Evolutionary conservation across 64 coral and sea anemone genomes (phyloP).

Genomic region (Actinia equina): DNA sequence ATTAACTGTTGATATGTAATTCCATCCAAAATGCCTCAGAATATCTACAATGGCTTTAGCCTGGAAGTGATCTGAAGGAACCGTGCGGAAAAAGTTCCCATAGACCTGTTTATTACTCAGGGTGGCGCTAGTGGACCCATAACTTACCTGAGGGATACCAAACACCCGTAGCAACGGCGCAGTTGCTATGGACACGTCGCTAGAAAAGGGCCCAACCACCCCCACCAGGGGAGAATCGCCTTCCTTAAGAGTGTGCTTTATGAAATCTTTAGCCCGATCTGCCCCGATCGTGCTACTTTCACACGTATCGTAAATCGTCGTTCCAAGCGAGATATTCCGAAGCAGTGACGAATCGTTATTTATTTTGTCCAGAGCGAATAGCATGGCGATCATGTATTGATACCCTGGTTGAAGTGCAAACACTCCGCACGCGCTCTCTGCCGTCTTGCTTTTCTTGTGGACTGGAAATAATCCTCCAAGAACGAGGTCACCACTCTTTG

Average conservation of each 20-base stretch:
- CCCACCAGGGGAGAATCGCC: slow-evolving; percentile 43
- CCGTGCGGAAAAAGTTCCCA: slow-evolving; percentile 87
- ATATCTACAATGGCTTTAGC: slow-evolving; percentile 78
- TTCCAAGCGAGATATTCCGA: slow-evolving; percentile 75
- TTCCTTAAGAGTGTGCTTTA: slow-evolving; percentile 63
- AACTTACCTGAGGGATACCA: slow-evolving; percentile 91
- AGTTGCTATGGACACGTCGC: slow-evolving; percentile 77
- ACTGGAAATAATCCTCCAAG: slow-evolving; percentile 74
- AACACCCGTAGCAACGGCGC: slow-evolving; percentile 86
- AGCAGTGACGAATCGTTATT: slow-evolving; percentile 76
- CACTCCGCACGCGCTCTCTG: slow-evolving; percentile 79
- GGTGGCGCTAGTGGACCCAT: slow-evolving; percentile 63
- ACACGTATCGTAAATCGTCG: slow-evolving; percentile 88
- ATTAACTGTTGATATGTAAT: slow-evolving; percentile 73
- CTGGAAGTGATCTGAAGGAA: slow-evolving; percentile 83
- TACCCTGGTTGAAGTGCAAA: slow-evolving; percentile 79
- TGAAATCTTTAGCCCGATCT: slow-evolving; percentile 76
- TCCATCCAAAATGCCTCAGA: slow-evolving; percentile 70
- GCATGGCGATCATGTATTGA: slow-evolving; percentile 81
- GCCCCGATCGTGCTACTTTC: slow-evolving; percentile 87
- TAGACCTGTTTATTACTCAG: slow-evolving; percentile 84
- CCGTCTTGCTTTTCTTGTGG: slow-evolving; percentile 58
- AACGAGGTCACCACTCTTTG: slow-evolving; percentile 54
- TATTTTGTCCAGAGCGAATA: slow-evolving; percentile 82
- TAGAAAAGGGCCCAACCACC: slow-evolving; percentile 76